These are phyloP conservation scores for Rhabdophis nuchalis DNA, from an alignment of 2,797 vertebrate species.

Conservation along the genomic window DNA sequence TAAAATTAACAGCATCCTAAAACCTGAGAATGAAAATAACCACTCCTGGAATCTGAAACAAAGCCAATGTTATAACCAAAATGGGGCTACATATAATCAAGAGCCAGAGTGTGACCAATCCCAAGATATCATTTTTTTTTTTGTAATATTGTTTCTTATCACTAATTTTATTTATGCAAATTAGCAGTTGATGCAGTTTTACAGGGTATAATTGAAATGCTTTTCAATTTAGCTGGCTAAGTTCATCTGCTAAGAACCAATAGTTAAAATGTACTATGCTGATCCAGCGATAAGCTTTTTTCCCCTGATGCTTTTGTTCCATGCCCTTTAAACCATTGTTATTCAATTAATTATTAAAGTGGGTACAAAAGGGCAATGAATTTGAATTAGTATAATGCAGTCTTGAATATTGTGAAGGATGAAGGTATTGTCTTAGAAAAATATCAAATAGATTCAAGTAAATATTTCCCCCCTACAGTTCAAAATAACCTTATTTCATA, in stretches of 20 bases:
- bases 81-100: background rate
- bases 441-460: constrained; percentile 42
- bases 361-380: constrained; percentile 10
- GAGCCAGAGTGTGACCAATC: background rate
- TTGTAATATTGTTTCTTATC: background rate
- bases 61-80: background rate
- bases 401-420: constrained; percentile 48
- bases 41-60: background rate
- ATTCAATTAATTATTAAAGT: constrained; percentile 16
- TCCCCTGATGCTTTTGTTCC: background rate
- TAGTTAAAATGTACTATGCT: background rate
- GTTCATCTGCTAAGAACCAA: background rate
- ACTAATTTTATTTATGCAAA: background rate
- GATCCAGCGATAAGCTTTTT: background rate
- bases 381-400: constrained; percentile 14
- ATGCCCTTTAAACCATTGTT: background rate
- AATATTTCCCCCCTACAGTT: constrained; percentile 38
- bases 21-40: background rate
- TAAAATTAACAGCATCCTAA: background rate
- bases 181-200: background rate
- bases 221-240: background rate
- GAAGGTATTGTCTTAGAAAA: constrained; percentile 34
- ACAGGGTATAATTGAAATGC: background rate
- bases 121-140: background rate
- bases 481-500: constrained; percentile 50